Evolutionary conservation across 92 coral and sea anemone species (phyloP).

Genomic region (Epizoanthus ramosus): DNA sequence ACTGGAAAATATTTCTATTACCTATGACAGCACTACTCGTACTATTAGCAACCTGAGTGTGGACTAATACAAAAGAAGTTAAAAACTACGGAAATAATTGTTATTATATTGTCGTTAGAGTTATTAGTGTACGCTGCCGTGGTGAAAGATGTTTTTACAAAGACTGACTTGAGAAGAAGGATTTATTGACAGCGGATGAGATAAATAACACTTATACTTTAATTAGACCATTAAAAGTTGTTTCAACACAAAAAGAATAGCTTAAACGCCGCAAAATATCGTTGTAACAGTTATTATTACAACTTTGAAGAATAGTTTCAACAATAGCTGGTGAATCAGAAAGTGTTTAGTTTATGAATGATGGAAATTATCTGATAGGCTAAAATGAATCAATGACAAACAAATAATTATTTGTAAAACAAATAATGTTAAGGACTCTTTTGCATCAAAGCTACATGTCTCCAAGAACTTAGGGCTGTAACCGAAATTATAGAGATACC

Average conservation of each 20-base stretch:
- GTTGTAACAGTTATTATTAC: slow-evolving; percentile 18
- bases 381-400: slow-evolving; percentile 16
- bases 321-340: slow-evolving; percentile 27
- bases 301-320: slow-evolving; percentile 33
- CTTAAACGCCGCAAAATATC: slow-evolving; percentile 18
- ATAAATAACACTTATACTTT: slow-evolving; percentile 27
- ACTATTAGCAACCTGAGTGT: slow-evolving; percentile 30
- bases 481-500: too few relatives aligned
- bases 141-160: slow-evolving; percentile 39
- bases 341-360: slow-evolving; percentile 23
- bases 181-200: neutral
- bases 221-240: slow-evolving; percentile 26
- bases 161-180: slow-evolving; percentile 18
- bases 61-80: slow-evolving; percentile 18
- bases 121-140: too few relatives aligned
- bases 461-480: slow-evolving; percentile 39
- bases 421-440: slow-evolving; percentile 36
- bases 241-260: slow-evolving; percentile 20
- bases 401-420: too few relatives aligned
- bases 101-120: too few relatives aligned
- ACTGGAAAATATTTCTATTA: slow-evolving; percentile 38
- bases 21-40: slow-evolving; percentile 39
- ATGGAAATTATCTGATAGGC: slow-evolving; percentile 24
- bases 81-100: neutral
- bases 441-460: too few relatives aligned